Evolutionary conservation across 2,113 vertebrate species (phyloP).

Genomic region (Xyliphius kryptos): DNA sequence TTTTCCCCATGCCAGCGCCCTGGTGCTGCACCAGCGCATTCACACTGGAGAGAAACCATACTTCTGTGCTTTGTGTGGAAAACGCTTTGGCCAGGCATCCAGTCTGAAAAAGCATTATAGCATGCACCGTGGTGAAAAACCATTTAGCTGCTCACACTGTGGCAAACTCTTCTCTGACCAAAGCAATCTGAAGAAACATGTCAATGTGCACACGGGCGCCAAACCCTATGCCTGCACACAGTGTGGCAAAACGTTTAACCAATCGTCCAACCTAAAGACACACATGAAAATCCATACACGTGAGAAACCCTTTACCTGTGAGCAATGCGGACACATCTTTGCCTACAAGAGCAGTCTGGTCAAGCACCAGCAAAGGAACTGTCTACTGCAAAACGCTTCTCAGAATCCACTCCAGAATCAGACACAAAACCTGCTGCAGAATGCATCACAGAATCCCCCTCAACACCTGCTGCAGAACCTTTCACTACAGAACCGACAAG

Average conservation of each 20-base stretch:
- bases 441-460: too few species aligned
- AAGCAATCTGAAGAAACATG: constrained; percentile 43
- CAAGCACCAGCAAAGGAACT: constrained; percentile 42
- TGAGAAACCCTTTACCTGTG: constrained; percentile 40
- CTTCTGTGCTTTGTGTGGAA: constrained; percentile 44
- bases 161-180: constrained; percentile 42
- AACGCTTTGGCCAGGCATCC: constrained; percentile 42
- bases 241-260: constrained; percentile 46
- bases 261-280: constrained; percentile 45
- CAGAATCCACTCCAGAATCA: constrained; percentile 1
- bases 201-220: constrained; percentile 44
- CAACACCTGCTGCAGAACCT: background rate
- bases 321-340: constrained; percentile 37
- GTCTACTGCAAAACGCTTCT: constrained; percentile 15
- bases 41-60: constrained; percentile 44
- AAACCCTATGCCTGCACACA: constrained; percentile 41
- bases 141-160: constrained; percentile 45
- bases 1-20: constrained; percentile 36
- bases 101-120: constrained; percentile 47
- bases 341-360: constrained; percentile 40
- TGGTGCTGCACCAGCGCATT: constrained; percentile 42
- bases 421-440: background rate
- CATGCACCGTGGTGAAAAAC: constrained; percentile 47
- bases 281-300: constrained; percentile 47
- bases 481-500: background rate